These are phyloP conservation scores for Acleris laterana DNA, from an alignment of 2,888 invertebrate genomes.

Conservation along the genomic window DNA sequence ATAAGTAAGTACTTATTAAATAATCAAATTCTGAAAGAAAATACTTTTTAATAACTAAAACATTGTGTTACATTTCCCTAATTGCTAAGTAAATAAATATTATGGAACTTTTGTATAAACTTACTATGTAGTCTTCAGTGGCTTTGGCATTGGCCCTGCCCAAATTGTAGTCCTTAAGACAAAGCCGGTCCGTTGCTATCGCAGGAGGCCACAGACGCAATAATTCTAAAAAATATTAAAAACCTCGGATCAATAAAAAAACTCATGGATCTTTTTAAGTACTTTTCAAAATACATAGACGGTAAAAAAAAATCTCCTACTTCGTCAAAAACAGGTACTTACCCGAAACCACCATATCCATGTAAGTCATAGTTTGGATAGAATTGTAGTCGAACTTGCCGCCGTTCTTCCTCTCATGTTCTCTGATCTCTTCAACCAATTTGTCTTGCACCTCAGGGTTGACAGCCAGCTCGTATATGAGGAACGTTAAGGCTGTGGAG, in stretches of 20 bases:
- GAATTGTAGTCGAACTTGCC: slow-evolving; percentile 78
- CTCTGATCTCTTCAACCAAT: slow-evolving; percentile 81
- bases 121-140: slow-evolving; percentile 34
- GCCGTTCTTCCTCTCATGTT: slow-evolving; percentile 65
- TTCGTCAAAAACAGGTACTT: too few relatives aligned
- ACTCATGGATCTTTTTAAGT: too few relatives aligned
- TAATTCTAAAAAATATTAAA: background rate
- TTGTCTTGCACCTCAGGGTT: slow-evolving; percentile 84
- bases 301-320: too few relatives aligned
- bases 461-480: slow-evolving; percentile 83
- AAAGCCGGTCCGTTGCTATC: background rate
- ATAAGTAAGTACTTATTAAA: too few relatives aligned
- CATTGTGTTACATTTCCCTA: too few relatives aligned
- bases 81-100: too few relatives aligned
- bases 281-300: too few relatives aligned
- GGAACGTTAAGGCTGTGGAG: slow-evolving; percentile 74
- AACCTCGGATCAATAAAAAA: too few relatives aligned
- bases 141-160: slow-evolving; percentile 39
- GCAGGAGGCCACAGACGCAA: slow-evolving; percentile 6
- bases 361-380: slow-evolving; percentile 82
- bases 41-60: too few relatives aligned
- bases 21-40: too few relatives aligned
- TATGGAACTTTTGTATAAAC: too few relatives aligned
- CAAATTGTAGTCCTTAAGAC: slow-evolving; percentile 48
- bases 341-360: slow-evolving; percentile 86